Evolutionary conservation across 1,140 invertebrate species (phyloP), one percentile per base, ranked within the genome.

Genomic region (Lerema accius): DNA sequence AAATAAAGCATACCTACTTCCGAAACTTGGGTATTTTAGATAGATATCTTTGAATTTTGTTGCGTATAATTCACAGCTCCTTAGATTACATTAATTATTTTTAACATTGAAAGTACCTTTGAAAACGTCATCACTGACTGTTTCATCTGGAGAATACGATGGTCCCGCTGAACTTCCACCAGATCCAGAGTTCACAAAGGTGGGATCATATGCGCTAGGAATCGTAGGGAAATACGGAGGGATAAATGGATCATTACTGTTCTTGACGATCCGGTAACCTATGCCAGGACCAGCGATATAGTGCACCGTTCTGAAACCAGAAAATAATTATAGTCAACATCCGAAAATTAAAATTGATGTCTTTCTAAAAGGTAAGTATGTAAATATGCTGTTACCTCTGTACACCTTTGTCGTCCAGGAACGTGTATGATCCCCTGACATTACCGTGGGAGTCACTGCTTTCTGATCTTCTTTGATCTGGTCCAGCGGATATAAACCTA

Each of bases 271-370:
- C 6, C 94, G 91, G 67, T 95, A 95, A n/a, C 95, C 95, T 23
- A 95, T 95, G 26, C 94, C 93, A 0, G 95, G 94, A 1, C 95
- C 95, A 1, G 95, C 95, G 63, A 95, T 95, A 73, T 95, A 95
- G 75, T 95, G 92, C 1, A 95, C 94, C 0, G 94, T 94, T 49
- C 93, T 92, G 69, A 51, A 55, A 62, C 13, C 28, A 39, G 53
- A 0, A 50, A 4, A 6, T 17, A 37, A 3, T 3, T 11, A 42
- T 16, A 16, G 6, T 23, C 6, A 6, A 23, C 2, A 23, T 23
- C 23, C 23, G 6, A 23, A 39, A 26, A n/a, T n/a, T n/a, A n/a
- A n/a, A n/a, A n/a, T n/a, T n/a, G n/a, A n/a, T n/a, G n/a, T n/a
- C n/a, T n/a, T n/a, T n/a, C n/a, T n/a, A n/a, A n/a, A n/a, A n/a